These are phyloP conservation scores for Pituophis catenifer DNA, from an alignment of 2,113 vertebrate genomes.

Conservation along the genomic window DNA sequence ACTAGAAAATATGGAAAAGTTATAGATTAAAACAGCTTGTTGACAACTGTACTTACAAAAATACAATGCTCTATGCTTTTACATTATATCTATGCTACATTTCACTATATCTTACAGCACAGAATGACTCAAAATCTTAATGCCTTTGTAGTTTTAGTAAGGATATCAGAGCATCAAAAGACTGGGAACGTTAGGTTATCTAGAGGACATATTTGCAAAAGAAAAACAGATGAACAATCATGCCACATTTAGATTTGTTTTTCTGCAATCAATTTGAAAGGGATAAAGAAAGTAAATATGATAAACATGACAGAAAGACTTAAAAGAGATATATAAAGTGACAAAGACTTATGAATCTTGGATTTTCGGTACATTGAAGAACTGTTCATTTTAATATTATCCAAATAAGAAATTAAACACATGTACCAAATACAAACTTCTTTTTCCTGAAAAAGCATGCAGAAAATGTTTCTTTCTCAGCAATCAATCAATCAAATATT, in stretches of 20 bases:
- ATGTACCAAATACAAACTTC: neutral
- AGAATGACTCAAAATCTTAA: neutral
- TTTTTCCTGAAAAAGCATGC: neutral
- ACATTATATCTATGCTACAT: neutral
- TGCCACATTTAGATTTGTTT: neutral
- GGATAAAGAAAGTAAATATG: neutral
- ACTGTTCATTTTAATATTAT: neutral
- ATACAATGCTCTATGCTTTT: neutral
- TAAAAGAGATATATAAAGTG: neutral
- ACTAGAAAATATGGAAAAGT: constrained; percentile 56
- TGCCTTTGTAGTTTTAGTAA: neutral
- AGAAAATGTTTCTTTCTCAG: neutral
- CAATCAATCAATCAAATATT: neutral
- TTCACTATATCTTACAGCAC: neutral
- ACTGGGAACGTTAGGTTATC: neutral
- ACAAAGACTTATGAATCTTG: neutral
- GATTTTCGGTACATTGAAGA: neutral
- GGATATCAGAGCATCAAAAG: neutral
- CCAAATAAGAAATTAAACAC: neutral
- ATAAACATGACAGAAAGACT: neutral
- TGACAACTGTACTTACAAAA: neutral
- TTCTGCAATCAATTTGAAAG: neutral
- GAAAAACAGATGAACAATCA: neutral
- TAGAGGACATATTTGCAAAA: neutral
- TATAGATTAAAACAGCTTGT: constrained; percentile 15